These are phyloP conservation scores for Tetrapedia diversipes DNA, from an alignment of 2,888 invertebrate genomes.

Conservation along the genomic window DNA sequence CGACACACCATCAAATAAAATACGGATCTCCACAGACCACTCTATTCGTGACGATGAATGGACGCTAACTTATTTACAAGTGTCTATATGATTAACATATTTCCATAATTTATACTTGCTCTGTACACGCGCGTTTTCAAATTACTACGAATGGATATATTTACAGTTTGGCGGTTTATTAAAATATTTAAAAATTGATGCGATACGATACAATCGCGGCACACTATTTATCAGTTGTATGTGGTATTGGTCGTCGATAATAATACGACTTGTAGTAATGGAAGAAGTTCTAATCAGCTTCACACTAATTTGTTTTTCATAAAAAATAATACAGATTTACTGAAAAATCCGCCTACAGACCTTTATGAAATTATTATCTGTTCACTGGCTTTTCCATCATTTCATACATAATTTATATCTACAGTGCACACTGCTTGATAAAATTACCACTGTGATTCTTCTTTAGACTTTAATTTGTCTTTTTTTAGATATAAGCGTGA, in stretches of 20 bases:
- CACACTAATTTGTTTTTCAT: constrained; percentile 36
- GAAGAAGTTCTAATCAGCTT: constrained; percentile 65
- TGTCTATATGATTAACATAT: constrained; percentile 63
- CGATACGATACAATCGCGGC: constrained; percentile 50
- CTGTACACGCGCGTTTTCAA: constrained; percentile 74
- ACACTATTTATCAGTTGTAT: constrained; percentile 41
- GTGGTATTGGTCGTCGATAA: constrained; percentile 48
- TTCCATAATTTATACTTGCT: constrained; percentile 76
- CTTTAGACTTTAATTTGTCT: constrained; percentile 77
- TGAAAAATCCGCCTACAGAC: constrained; percentile 57
- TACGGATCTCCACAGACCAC: constrained; percentile 56
- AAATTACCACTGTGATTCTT: constrained; percentile 76
- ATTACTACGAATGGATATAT: constrained; percentile 71
- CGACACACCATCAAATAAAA: constrained; percentile 43
- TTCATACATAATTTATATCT: constrained; percentile 43
- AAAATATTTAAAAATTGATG: constrained; percentile 66
- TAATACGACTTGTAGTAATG: constrained; percentile 55
- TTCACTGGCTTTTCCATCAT: constrained; percentile 46
- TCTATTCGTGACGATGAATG: constrained; percentile 58
- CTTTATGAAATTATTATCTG: constrained; percentile 57
- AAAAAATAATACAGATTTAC: constrained; percentile 58
- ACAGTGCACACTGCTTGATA: constrained; percentile 33
- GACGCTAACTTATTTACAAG: constrained; percentile 68
- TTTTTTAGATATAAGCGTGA: constrained; percentile 77
- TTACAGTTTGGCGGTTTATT: constrained; percentile 69